Evolutionary conservation across 2,113 vertebrate genomes (phyloP).

Genomic region (Scartelaos histophorus): DNA sequence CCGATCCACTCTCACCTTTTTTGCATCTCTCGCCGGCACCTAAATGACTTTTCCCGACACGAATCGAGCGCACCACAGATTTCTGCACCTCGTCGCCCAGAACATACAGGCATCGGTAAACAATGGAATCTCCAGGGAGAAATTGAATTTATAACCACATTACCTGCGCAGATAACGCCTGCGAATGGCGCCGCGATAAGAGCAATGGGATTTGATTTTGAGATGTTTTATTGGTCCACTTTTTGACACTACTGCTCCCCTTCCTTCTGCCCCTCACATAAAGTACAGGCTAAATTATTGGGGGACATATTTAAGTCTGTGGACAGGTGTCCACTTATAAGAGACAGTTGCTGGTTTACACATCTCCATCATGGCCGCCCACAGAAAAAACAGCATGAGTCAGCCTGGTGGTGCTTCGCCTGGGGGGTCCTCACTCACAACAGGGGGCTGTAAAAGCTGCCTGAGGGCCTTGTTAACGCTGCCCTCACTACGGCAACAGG

Average conservation of each 20-base stretch:
- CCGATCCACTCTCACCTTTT: slow-evolving; percentile 45
- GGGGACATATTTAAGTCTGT: slow-evolving; percentile 27
- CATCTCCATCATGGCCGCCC: slow-evolving; percentile 43
- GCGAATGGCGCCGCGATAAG: slow-evolving; percentile 93
- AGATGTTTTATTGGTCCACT: slow-evolving; percentile 70
- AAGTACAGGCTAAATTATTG: slow-evolving; percentile 49
- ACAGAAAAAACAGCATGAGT: slow-evolving; percentile 70
- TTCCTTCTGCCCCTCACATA: slow-evolving; percentile 39
- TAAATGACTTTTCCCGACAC: slow-evolving; percentile 91
- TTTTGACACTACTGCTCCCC: slow-evolving; percentile 53
- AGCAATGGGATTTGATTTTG: slow-evolving; percentile 93
- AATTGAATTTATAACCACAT: slow-evolving; percentile 99
- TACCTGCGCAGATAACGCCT: slow-evolving; percentile 91
- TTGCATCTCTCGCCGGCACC: slow-evolving; percentile 74
- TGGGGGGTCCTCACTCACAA: slow-evolving; percentile 74
- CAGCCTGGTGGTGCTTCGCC: slow-evolving; percentile 65
- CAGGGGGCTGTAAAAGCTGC: slow-evolving; percentile 69
- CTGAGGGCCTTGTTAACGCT: slow-evolving; percentile 67
- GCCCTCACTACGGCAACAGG: slow-evolving; percentile 70
- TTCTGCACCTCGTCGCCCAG: slow-evolving; percentile 74
- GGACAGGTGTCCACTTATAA: slow-evolving; percentile 35
- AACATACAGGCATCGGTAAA: slow-evolving; percentile 89
- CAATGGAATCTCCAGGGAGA: slow-evolving; percentile 85
- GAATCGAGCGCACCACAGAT: slow-evolving; percentile 81
- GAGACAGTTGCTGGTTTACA: slow-evolving; percentile 83